Evolutionary conservation across 2,888 invertebrate species (phyloP), one percentile per base, ranked within the genome.

Genomic region (Xestia xanthographa): DNA sequence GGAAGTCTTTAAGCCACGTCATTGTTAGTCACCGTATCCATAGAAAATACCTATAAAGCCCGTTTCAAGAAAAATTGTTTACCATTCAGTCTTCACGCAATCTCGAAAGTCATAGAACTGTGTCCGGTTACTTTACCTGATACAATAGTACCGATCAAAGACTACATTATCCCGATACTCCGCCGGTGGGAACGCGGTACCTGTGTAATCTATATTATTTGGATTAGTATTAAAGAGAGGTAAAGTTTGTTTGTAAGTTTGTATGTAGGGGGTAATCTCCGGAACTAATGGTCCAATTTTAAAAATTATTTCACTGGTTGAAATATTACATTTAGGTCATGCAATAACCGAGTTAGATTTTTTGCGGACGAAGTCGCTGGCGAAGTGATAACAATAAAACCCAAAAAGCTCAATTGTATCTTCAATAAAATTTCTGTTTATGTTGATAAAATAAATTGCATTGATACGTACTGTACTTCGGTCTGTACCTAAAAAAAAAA

Each of bases 1-100:
- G 50, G 5, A 69, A 20, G 6, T 65, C 5, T 34, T 14, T 12
- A 26, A 45, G 26, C 71, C 82, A 82, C 82, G 82, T 82, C 82
- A 84, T 41, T 67, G 48, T 5, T 67, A 26, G 14, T 56, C 34
- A 11, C 9, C n/a, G 50, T 56, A 67, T 63, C 53, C 41, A 22
- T 56, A 26, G 0, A 14, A 20, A 8, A 34, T 75, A 26, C 62
- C 12, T 83, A 79, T 63, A 81, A 66, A 72, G 43, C 4, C 5
- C 14, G 22, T 2, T 29, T 22, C 48, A 56, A 34, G 17, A 6
- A 11, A 22, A 67, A 14, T 3, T 29, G 22, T 29, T 56, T 34
- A n/a, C 11, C 72, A 72, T 53, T 78, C 29, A 63, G 9, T 5
- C 48, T 63, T 63, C n/a, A 22, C 17, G 20, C 11, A 53, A 60